Percentiles rank a stretch among this genome's conserved stretches.
Conservation (phyloP, 53 echinoderm and acorn worm genomes). For the Astropecten irregularis region DNA sequence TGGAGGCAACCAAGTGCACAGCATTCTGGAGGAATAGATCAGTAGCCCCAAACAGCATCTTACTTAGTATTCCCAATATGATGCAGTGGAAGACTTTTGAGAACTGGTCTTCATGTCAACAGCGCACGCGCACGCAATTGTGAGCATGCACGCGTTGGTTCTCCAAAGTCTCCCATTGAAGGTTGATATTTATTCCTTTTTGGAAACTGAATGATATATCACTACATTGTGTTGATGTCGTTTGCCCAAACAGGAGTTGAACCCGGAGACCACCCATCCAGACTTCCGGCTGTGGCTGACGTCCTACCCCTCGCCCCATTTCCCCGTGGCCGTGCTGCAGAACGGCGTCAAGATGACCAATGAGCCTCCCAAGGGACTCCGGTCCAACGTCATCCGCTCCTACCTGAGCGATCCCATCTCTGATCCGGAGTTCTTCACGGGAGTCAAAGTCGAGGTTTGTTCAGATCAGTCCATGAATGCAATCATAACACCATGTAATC, state of each 20-base stretch:
- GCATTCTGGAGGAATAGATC: too few relatives aligned
- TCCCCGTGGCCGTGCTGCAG: constrained; percentile 93
- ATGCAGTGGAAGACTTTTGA: too few relatives aligned
- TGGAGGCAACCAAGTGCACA: too few relatives aligned
- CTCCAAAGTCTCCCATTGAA: too few relatives aligned
- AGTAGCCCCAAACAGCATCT: too few relatives aligned
- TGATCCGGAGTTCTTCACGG: constrained; percentile 94
- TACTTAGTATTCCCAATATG: too few relatives aligned
- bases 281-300: constrained; percentile 99
- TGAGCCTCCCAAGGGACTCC: constrained; percentile 91
- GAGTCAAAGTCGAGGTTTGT: constrained; percentile 79
- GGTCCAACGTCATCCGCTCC: constrained; percentile 94
- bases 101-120: too few relatives aligned
- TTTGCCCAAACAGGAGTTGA: constrained; percentile 71
- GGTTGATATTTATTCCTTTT: not conserved
- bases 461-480: too few relatives aligned
- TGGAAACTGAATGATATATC: not conserved
- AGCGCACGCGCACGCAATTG: too few relatives aligned
- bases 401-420: constrained; percentile 98
- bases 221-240: not conserved
- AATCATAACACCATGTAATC: too few relatives aligned
- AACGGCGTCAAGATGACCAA: constrained; percentile 99
- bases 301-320: constrained; percentile 94
- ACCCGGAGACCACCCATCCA: constrained; percentile 95
- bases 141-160: too few relatives aligned